Base-by-base conservation (phyloP, 2,888 invertebrate genomes). In the Lepas anatifera region DNA sequence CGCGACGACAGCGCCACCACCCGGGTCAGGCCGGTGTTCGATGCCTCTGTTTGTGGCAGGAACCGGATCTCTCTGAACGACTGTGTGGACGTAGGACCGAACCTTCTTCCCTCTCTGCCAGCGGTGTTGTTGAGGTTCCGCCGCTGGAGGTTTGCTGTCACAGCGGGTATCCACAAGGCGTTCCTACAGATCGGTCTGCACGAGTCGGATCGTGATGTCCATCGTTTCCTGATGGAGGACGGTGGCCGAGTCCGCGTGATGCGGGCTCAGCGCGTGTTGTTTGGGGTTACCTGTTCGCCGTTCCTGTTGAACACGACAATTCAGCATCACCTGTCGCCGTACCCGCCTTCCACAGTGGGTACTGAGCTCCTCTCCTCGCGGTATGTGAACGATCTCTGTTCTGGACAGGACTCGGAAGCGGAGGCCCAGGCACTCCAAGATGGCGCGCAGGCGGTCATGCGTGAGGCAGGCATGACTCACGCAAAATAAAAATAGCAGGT, bases 31-130 rank as follows among this genome's bases (percentile, higher is more conserved):
- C 48, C 41, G 18, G 67, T 70, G 18, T 68, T 70, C 43, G 48
- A 68, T 68, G 68, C 68, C n/a, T 70, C 68, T 27, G 70, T 58
- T 48, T 52, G 39, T 67, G 68, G 58, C 41, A 67, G 58, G 4
- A 70, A 68, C 29, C 39, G 70, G 35, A 27, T 70, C 27, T 70
- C 67, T 27, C 48, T 50, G 39, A 70, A 70, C 58, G 68, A 68
- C 25, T 70, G 68, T 70, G 41, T 68, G 50, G 46, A 39, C 6
- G 64, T 43, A 7, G 70, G 58, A 22, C 70, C 70, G 10, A 29
- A 67, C 22, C 52, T 50, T 29, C 67, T 41, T 37, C 43, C 70
- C 67, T 32, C 52, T 25, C 35, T 70, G 58, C 37, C 58, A 22
- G 70, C 50, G 27, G 63, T 70, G 11, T 48, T 32, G 39, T 29